Percentiles rank a stretch among this genome's conserved stretches.
Conservation (phyloP, 2,888 invertebrate species). For the Polyommatus icarus region DNA sequence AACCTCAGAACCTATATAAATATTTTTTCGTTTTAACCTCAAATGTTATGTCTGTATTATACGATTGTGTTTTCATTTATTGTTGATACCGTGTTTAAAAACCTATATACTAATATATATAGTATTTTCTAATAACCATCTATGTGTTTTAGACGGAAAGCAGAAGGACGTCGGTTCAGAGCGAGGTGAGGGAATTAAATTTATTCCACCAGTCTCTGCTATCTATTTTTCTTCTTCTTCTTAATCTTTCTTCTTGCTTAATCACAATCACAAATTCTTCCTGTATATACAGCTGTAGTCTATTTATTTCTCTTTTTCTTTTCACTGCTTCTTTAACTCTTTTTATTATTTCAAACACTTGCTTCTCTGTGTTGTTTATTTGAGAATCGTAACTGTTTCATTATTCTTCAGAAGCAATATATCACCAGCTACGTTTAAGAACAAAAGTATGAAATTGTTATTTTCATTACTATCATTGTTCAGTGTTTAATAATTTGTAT, state of each 20-base stretch:
- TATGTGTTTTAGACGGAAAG: slow-evolving; percentile 60
- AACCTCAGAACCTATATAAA: neutral
- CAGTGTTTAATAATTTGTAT: slow-evolving; percentile 8
- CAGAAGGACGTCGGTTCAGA: slow-evolving; percentile 66
- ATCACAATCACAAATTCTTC: neutral
- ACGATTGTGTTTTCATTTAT: neutral
- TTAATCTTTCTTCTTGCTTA: neutral
- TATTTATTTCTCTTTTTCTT: neutral
- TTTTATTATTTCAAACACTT: neutral
- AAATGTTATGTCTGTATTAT: neutral
- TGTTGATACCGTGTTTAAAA: neutral
- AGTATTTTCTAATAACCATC: slow-evolving; percentile 11
- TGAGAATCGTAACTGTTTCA: neutral
- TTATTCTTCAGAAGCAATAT: neutral
- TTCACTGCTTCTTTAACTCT: neutral
- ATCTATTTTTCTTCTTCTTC: slow-evolving; percentile 10
- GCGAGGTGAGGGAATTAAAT: slow-evolving; percentile 52
- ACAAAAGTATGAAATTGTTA: neutral
- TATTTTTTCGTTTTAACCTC: neutral
- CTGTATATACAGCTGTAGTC: neutral
- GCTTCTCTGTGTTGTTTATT: neutral
- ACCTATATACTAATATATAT: slow-evolving; percentile 14
- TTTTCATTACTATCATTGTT: slow-evolving; percentile 8
- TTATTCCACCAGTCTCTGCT: slow-evolving; percentile 14
- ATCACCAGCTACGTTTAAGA: neutral